These are phyloP conservation scores for Shinisaurus crocodilurus DNA, from an alignment of 2,113 vertebrate genomes.

Conservation along the genomic window DNA sequence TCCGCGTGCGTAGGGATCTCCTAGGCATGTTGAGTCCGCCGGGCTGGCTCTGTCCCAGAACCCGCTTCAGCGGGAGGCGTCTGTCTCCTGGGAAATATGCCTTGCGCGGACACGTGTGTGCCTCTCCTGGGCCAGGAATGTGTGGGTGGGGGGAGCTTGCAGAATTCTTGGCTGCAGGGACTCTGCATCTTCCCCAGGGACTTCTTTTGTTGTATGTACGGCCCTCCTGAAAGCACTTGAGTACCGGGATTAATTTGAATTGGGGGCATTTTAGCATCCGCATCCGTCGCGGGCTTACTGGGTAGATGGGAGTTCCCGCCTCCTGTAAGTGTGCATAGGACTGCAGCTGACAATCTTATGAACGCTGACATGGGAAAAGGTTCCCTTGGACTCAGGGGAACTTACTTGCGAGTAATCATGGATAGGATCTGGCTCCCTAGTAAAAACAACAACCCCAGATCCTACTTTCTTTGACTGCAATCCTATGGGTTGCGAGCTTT, in stretches of 20 bases:
- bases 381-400: background rate
- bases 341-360: background rate
- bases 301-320: accelerated
- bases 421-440: background rate
- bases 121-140: background rate
- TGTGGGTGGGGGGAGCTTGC: background rate
- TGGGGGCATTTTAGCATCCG: background rate
- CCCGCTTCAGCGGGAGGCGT: background rate
- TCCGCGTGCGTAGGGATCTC: background rate
- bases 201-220: background rate
- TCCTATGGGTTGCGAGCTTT: no score
- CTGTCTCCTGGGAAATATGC: background rate
- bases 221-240: background rate
- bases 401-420: background rate
- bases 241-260: background rate
- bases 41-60: background rate
- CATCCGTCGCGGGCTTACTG: background rate
- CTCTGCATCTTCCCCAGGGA: background rate
- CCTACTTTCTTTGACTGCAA: background rate
- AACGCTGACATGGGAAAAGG: background rate
- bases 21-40: background rate
- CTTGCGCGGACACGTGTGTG: background rate
- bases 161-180: background rate
- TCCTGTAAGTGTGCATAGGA: background rate
- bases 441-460: background rate